phyloP scores from a whole-genome alignment of 53 echinoderm and acorn worm species.

The Temnopleurus reevesii region DNA sequence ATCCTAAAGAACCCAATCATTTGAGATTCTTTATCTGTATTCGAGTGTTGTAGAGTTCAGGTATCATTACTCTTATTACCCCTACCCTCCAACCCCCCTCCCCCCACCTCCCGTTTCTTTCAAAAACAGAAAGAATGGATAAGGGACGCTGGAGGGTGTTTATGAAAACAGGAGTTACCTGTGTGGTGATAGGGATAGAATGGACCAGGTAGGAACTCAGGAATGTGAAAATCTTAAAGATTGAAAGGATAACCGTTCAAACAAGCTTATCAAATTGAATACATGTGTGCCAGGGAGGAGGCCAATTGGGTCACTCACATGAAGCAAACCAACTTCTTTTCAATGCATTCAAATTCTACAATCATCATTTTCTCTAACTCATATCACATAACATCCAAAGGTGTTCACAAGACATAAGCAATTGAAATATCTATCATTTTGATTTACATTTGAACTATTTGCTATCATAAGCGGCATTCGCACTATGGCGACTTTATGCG shows the following conservation, averaged over 20 bases:
- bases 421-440: too few relatives aligned
- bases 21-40: not conserved
- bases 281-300: constrained; percentile 9
- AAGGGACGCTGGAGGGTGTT: not conserved
- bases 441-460: too few relatives aligned
- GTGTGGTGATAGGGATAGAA: not conserved
- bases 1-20: too few relatives aligned
- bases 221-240: constrained; percentile 25
- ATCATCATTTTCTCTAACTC: too few relatives aligned
- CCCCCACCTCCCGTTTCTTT: not conserved
- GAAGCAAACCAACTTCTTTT: not conserved
- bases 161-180: constrained; percentile 20
- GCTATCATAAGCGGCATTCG: too few relatives aligned
- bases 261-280: constrained; percentile 30
- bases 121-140: not conserved
- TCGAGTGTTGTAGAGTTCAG: not conserved
- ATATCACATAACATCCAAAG: too few relatives aligned
- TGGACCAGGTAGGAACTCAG: constrained; percentile 6
- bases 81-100: not conserved
- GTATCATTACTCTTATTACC: not conserved
- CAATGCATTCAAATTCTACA: not conserved
- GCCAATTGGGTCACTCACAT: not conserved
- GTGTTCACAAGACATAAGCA: too few relatives aligned
- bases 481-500: too few relatives aligned
- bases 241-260: not conserved